Evolutionary conservation across 2,113 vertebrate genomes (phyloP).

Genomic region (Chionomys nivalis): DNA sequence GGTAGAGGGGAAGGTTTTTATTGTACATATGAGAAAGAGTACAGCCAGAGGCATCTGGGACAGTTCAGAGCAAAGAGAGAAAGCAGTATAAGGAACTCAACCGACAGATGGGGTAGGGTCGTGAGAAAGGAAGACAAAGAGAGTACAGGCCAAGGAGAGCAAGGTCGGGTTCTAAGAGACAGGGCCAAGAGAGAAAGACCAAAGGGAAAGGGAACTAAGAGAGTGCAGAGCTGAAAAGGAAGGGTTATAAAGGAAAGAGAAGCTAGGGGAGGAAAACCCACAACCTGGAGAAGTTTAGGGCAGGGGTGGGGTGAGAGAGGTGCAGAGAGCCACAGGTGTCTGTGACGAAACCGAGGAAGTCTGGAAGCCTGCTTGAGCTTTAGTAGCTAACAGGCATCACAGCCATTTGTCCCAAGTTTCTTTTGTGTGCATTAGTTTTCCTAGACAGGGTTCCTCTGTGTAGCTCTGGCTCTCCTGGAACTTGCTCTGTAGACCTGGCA

Average conservation of each 20-base stretch:
- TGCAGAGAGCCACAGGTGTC: neutral
- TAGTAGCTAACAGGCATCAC: neutral
- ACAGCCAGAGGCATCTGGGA: neutral
- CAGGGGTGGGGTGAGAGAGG: neutral
- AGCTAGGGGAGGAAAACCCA: neutral
- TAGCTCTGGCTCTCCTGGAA: neutral
- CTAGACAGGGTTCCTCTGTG: neutral
- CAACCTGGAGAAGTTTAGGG: neutral
- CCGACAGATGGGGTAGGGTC: neutral
- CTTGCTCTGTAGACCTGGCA: neutral
- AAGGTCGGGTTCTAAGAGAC: neutral
- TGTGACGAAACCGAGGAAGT: neutral
- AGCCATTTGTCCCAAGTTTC: neutral
- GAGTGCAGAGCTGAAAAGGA: neutral
- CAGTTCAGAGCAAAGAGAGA: neutral
- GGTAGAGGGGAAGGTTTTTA: neutral
- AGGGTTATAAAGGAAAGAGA: neutral
- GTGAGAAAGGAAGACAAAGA: neutral
- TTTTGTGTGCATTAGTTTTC: neutral
- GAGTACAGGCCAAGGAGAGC: neutral
- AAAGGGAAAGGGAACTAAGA: no score
- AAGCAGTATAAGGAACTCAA: neutral
- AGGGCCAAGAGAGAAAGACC: neutral
- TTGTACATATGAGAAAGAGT: neutral
- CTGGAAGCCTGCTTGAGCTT: neutral